A percentile compares a stretch with the other conserved stretches of the same genome.
These are phyloP conservation scores for Drosophila ambigua DNA, from an alignment of 1,140 invertebrate genomes.

Conservation along the genomic window DNA sequence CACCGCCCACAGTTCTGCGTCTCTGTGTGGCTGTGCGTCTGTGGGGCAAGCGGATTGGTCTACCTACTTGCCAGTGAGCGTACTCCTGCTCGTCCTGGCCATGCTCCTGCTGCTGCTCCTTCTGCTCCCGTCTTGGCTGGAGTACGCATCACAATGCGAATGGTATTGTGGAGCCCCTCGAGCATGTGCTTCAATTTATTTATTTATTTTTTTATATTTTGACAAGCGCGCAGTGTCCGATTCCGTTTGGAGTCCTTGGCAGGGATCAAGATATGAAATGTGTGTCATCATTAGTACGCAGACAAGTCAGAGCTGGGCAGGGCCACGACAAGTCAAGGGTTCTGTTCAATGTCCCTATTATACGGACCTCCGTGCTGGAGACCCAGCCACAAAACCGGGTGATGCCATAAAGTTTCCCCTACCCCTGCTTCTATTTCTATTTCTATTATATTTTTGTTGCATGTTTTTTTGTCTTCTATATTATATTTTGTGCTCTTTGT, in stretches of 20 bases:
- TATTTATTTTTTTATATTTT: conserved; percentile 17
- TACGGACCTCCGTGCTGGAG: conserved; percentile 27
- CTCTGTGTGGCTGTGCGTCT: neutral
- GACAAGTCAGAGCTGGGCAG: conserved; percentile 21
- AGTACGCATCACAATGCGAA: conserved; percentile 61
- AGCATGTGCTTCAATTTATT: conserved; percentile 79
- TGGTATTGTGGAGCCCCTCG: conserved; percentile 66
- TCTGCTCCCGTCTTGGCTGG: neutral
- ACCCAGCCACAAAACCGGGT: conserved; percentile 50
- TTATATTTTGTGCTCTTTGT: conserved; percentile 16
- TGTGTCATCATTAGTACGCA: conserved; percentile 78
- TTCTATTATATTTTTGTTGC: conserved; percentile 1
- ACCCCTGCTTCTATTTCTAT: conserved; percentile 40
- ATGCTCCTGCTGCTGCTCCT: neutral
- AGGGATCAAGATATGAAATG: conserved; percentile 77
- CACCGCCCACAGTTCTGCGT: conserved; percentile 17
- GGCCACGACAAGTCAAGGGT: conserved; percentile 53
- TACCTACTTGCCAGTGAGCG: neutral
- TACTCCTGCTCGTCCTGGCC: neutral
- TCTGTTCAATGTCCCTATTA: conserved; percentile 60
- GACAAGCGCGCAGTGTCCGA: conserved; percentile 54
- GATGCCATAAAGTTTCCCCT: conserved; percentile 66
- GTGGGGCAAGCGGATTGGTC: neutral
- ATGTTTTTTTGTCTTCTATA: conserved; percentile 28
- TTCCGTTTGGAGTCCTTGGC: conserved; percentile 37